Percentiles rank a stretch among this genome's conserved stretches.
These are phyloP conservation scores for Drosophila gunungcola DNA, from an alignment of 1,140 invertebrate species.

Conservation along the genomic window DNA sequence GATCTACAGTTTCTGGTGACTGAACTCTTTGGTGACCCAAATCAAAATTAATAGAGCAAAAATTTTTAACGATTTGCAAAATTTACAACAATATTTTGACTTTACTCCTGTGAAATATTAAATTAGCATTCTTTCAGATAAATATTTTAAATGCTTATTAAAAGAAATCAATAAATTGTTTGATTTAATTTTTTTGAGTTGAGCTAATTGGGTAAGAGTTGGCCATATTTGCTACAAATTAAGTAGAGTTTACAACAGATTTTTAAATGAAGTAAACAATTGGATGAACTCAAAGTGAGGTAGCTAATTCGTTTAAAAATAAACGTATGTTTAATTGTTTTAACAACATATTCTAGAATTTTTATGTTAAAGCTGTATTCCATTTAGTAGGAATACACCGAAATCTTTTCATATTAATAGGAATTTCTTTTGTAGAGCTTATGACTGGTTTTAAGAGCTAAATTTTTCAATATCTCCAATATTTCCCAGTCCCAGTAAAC, in stretches of 20 bases:
- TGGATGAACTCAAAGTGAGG: no score
- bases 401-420: no score
- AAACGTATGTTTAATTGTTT: no score
- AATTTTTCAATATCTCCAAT: no score
- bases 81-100: not conserved
- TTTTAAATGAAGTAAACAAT: no score
- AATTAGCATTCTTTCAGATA: not conserved
- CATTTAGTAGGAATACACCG: no score
- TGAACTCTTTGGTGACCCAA: conserved; percentile 19
- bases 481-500: no score
- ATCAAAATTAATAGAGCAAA: conserved; percentile 58
- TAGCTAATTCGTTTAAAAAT: no score
- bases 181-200: not conserved
- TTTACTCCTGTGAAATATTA: not conserved
- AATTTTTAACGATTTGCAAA: conserved; percentile 44
- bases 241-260: not conserved
- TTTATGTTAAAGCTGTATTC: no score
- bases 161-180: conserved; percentile 14
- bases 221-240: conserved; percentile 9
- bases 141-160: conserved; percentile 10
- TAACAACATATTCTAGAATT: no score
- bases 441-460: no score
- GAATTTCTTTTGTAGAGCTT: no score
- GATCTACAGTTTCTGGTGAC: conserved; percentile 33
- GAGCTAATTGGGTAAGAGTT: conserved; percentile 8